Percentiles rank a stretch among this genome's conserved stretches.
Evolutionary conservation across 2,113 vertebrate species (phyloP).

Genomic region (Actenoides hombroni): DNA sequence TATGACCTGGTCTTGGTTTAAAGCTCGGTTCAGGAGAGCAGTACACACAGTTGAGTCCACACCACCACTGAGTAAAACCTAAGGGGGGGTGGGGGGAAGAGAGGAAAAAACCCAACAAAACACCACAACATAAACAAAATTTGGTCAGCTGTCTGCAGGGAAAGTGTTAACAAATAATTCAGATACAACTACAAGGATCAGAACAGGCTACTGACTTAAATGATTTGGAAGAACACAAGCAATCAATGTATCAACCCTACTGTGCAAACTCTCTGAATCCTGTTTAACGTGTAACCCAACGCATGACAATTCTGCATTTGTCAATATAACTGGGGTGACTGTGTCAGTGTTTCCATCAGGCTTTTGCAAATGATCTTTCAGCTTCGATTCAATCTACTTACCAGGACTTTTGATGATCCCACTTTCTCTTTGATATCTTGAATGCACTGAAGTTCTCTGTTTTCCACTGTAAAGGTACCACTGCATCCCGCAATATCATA

Average conservation of each 20-base stretch:
- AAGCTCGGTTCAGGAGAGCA: constrained; percentile 92
- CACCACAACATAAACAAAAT: neutral
- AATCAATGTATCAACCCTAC: fast-evolving
- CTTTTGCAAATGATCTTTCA: neutral
- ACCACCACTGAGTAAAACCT: constrained; percentile 95
- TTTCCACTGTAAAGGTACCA: constrained; percentile 92
- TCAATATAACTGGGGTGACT: neutral
- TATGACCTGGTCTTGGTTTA: constrained; percentile 92
- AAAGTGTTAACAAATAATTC: neutral
- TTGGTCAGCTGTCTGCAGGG: neutral
- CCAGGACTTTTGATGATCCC: constrained; percentile 93
- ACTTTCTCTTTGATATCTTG: constrained; percentile 89
- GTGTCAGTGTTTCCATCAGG: neutral
- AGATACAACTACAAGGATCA: neutral
- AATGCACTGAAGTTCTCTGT: constrained; percentile 89
- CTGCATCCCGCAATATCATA: constrained; percentile 95
- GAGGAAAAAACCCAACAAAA: too few species aligned
- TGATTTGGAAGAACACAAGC: neutral
- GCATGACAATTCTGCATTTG: fast-evolving
- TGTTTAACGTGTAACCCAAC: neutral
- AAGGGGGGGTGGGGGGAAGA: neutral
- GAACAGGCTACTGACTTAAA: fast-evolving
- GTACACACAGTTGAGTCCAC: constrained; percentile 99
- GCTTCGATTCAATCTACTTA: constrained; percentile 57
- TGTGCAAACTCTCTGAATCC: neutral